Evolutionary conservation across 1,140 invertebrate genomes (phyloP).

Genomic region (Trichonephila inaurata): DNA sequence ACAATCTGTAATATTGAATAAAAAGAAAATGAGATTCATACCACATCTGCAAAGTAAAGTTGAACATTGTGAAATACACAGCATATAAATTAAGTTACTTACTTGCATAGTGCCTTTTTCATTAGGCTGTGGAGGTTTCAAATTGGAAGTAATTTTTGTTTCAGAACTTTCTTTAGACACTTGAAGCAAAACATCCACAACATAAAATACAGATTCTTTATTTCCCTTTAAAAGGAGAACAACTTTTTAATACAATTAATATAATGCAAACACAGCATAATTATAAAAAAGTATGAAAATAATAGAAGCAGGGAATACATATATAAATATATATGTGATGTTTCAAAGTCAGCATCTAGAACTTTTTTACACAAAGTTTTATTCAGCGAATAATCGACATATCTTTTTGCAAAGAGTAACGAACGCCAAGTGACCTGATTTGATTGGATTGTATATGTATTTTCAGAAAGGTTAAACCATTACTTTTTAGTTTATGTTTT

Average conservation of each 20-base stretch:
- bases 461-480: too few species aligned
- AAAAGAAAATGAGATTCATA: background rate
- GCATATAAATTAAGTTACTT: background rate
- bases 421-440: too few species aligned
- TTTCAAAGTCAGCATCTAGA: too few species aligned
- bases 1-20: constrained; percentile 81
- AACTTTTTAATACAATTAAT: background rate
- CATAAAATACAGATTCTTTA: constrained; percentile 80
- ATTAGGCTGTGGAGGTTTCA: constrained; percentile 79
- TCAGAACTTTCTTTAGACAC: constrained; percentile 84
- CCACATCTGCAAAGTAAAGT: background rate
- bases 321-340: too few species aligned
- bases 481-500: too few species aligned
- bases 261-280: too few species aligned
- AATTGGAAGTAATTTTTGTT: constrained; percentile 81
- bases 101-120: constrained; percentile 91
- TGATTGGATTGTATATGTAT: too few species aligned
- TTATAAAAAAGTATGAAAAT: too few species aligned
- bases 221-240: constrained; percentile 79
- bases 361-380: too few species aligned
- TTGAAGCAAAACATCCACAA: constrained; percentile 92
- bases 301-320: too few species aligned
- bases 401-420: too few species aligned
- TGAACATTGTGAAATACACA: background rate
- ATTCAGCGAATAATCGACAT: too few species aligned